phyloP scores from a whole-genome alignment of 2,797 vertebrate genomes.

The Amazona ochrocephala region DNA sequence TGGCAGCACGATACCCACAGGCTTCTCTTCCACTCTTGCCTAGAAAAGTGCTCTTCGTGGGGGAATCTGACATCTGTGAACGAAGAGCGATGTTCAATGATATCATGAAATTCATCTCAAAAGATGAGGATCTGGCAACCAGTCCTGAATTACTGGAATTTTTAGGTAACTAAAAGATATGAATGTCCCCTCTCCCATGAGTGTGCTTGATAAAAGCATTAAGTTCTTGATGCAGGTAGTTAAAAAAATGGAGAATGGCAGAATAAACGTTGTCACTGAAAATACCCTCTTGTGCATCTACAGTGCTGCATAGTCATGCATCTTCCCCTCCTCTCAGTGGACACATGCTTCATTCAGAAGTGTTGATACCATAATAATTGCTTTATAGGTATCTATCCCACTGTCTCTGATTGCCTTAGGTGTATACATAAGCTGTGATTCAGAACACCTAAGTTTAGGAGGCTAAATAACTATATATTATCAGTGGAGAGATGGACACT shows the following conservation, averaged over 20 bases:
- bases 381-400: background rate
- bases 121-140: constrained; percentile 74
- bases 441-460: background rate
- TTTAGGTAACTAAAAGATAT: constrained; percentile 77
- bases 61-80: constrained; percentile 84
- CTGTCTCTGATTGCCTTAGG: background rate
- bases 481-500: background rate
- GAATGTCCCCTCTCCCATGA: background rate
- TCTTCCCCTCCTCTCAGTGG: background rate
- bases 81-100: constrained; percentile 80
- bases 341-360: background rate
- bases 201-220: background rate
- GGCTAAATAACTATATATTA: background rate
- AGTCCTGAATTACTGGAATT: constrained; percentile 85
- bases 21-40: constrained; percentile 80
- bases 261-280: background rate
- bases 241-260: background rate
- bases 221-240: background rate
- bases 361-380: background rate
- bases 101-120: constrained; percentile 81
- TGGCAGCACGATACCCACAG: constrained; percentile 73
- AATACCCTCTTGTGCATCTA: background rate
- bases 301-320: background rate
- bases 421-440: background rate
- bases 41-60: constrained; percentile 85